Evolutionary conservation across 1,140 invertebrate genomes (phyloP), one percentile per base, ranked within the genome.

Genomic region (Mycetomoellerius zeteki): DNA sequence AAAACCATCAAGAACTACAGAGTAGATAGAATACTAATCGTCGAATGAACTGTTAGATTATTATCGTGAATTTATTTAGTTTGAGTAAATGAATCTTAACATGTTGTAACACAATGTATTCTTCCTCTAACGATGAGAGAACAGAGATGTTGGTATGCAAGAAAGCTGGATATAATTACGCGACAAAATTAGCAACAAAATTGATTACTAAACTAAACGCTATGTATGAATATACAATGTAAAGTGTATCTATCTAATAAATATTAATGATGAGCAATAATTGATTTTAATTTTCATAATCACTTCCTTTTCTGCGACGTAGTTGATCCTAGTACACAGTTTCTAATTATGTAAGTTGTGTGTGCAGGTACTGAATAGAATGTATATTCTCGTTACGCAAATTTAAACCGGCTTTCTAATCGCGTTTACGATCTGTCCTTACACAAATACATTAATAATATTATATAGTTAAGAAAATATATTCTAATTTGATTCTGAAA

Each of bases 241-340:
- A 50, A 84, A 47, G 6, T 27, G 77, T 12, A 60, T 54, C 64
- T 81, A 33, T 75, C 37, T 47, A 84, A 84, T 84, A 84, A 84
- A 84, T 75, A 84, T 75, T 84, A 62, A 84, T 24, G 19, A 82
- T 60, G 69, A 84, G 80, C 80, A 84, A 75, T 7, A 58, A 73
- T 84, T 84, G n/a, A 75, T 75, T 58, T 8, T 62, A 8, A 33
- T 56, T 62, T 12, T n/a, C 12, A 16, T 33, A 43, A 72, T 54
- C 8, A 33, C 4, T 73, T 58, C 21, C 8, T 19, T 72, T 33
- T 14, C n/a, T 30, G 47, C n/a, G 21, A 43, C 27, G 4, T 10
- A 64, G 30, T 60, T 60, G 54, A 12, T 47, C 14, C 16, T 19
- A 37, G 37, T 43, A 43, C 1, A n/a, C 33, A 21, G 14, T 72